phyloP scores from a whole-genome alignment of 1,140 invertebrate species.

The Contarinia nasturtii region DNA sequence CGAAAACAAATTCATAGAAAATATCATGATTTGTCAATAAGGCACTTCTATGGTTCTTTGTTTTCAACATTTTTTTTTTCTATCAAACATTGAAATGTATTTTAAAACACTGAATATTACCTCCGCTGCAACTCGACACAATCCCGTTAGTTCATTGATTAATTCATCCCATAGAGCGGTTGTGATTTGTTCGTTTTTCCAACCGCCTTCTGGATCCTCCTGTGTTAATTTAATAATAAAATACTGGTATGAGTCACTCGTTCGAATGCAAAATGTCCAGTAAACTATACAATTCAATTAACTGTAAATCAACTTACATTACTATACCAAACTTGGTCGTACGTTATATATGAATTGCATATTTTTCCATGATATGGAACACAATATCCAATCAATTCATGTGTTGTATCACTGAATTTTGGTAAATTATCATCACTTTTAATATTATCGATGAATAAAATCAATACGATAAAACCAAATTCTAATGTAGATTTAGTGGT shows the following conservation, averaged over 20 bases:
- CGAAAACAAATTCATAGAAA: slow-evolving; percentile 5
- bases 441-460: no score
- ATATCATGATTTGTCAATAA: background rate
- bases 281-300: no score
- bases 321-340: slow-evolving; percentile 67
- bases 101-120: no score
- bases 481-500: no score
- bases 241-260: no score
- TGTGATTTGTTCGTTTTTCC: slow-evolving; percentile 70
- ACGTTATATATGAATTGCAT: slow-evolving; percentile 59
- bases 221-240: background rate
- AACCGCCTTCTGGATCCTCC: slow-evolving; percentile 41
- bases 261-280: no score
- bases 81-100: slow-evolving; percentile 5
- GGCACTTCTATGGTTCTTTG: background rate
- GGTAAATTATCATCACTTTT: no score
- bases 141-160: slow-evolving; percentile 53
- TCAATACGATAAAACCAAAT: no score
- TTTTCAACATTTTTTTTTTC: no score
- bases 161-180: slow-evolving; percentile 66
- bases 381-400: slow-evolving; percentile 45
- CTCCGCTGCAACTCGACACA: slow-evolving; percentile 70
- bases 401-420: no score
- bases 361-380: slow-evolving; percentile 73
- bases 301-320: slow-evolving; percentile 27